A percentile compares a stretch with the other conserved stretches of the same genome.
Evolutionary conservation across 2,888 invertebrate genomes (phyloP).

Genomic region (Aquatica leii): DNA sequence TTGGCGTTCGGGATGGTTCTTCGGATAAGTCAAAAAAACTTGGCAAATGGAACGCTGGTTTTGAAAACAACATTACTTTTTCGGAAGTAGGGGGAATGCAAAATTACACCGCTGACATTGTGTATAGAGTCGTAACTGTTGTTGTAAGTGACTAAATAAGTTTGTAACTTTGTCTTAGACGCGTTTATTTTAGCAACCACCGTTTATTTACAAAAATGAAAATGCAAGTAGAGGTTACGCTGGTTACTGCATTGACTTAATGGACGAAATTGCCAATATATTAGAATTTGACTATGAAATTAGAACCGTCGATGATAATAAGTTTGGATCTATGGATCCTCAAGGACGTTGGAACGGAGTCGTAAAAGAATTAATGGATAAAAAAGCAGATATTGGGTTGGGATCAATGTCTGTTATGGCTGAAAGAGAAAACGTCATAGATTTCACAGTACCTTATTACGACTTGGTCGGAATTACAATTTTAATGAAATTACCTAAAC

Average conservation of each 20-base stretch:
- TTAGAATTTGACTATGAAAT: conserved; percentile 93
- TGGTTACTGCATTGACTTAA: conserved; percentile 95
- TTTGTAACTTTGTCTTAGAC: too few relatives aligned
- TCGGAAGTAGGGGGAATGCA: conserved; percentile 72
- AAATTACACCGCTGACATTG: conserved; percentile 80
- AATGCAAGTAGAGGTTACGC: conserved; percentile 71
- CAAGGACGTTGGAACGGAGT: conserved; percentile 73
- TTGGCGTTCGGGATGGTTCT: conserved; percentile 76
- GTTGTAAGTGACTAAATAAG: too few relatives aligned
- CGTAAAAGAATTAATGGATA: conserved; percentile 70
- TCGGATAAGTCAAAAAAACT: conserved; percentile 75
- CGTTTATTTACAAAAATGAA: conserved; percentile 80
- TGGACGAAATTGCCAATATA: conserved; percentile 84
- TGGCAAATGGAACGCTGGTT: conserved; percentile 82
- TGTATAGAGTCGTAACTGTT: conserved; percentile 87
- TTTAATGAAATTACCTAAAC: conserved; percentile 89
- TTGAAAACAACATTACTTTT: conserved; percentile 71
- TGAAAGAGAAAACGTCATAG: conserved; percentile 94
- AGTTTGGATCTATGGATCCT: conserved; percentile 90
- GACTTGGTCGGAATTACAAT: conserved; percentile 97
- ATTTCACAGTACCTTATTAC: conserved; percentile 98
- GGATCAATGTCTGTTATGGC: conserved; percentile 97
- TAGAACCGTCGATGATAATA: conserved; percentile 78
- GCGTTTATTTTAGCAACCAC: conserved; percentile 72
- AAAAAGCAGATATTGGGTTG: conserved; percentile 91